phyloP scores from a whole-genome alignment of 1,140 invertebrate species.

The Sipha flava region DNA sequence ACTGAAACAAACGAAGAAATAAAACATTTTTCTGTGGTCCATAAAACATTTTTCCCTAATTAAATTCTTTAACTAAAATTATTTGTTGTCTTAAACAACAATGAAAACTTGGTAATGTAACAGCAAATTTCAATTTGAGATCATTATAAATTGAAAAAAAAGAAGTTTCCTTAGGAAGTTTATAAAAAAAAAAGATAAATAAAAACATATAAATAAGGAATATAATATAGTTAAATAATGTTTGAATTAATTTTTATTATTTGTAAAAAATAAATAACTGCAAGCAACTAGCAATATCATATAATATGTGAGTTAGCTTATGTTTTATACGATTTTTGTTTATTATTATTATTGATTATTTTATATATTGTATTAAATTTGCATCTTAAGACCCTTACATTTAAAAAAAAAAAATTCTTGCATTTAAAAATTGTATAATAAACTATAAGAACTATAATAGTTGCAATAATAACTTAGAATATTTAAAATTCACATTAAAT shows the following conservation, averaged over 20 bases:
- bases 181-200: background rate
- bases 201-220: background rate
- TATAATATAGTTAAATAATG: background rate
- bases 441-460: too few relatives aligned
- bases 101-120: background rate
- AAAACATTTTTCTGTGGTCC: constrained; percentile 11
- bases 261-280: background rate
- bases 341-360: background rate
- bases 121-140: background rate
- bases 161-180: background rate
- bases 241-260: background rate
- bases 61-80: constrained; percentile 2
- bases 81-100: background rate
- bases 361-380: too few relatives aligned
- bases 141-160: constrained; percentile 12
- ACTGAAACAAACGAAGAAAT: background rate
- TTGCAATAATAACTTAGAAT: too few relatives aligned
- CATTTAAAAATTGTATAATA: too few relatives aligned
- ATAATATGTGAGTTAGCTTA: background rate
- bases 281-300: background rate
- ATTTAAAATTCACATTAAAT: too few relatives aligned
- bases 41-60: constrained; percentile 13
- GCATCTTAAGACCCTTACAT: too few relatives aligned
- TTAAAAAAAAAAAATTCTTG: too few relatives aligned
- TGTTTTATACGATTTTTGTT: background rate